Base-by-base conservation (phyloP, 2,888 invertebrate species). In the Trisateles emortualis region DNA sequence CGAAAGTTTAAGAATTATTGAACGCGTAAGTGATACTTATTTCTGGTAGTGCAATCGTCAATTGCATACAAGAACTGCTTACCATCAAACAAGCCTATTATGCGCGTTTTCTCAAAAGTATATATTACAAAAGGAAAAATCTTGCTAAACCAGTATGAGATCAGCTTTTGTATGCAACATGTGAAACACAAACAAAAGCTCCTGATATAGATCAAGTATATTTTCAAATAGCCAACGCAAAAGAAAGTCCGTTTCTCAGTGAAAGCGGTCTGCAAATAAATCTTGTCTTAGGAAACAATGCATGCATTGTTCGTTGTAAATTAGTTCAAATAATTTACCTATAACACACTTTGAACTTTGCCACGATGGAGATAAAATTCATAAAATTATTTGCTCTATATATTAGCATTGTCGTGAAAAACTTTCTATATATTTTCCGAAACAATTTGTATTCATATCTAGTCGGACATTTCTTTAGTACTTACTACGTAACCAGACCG, bases 221-320 rank as follows among this genome's bases (percentile, higher is more conserved):
- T 83, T 79, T 81, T 75, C 69, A 77, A 81, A 81, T 75, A 74
- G 72, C 77, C 81, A 78, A 78, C 68, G 76, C 74, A 78, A 84
- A 82, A 84, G 89, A 90, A 91, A 89, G 87, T 84, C 76, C 73
- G 76, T 75, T 79, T 78, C 78, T 76, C 75, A 82, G 87, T 83
- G 87, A 87, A 90, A 90, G 85, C 81, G 76, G 76, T 70, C 78
- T 74, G 81, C 78, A 86, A 88, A 88, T 86, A 89, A 87, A 87
- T 87, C 78, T 81, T 74, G 76, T 69, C 79, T 75, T 24, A 65
- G 75, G 76, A 87, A 89, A 92, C 91, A 92, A 92, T 90, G 87
- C 83, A 80, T 75, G 87, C 84, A 90, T 91, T 91, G 92, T 91
- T 89, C 78, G 68, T 60, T 82, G 79, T 81, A 86, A 88, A 90